phyloP scores from a whole-genome alignment of 30 jellyfish, hydroid and myxozoan species.

The Mastigias papua region DNA sequence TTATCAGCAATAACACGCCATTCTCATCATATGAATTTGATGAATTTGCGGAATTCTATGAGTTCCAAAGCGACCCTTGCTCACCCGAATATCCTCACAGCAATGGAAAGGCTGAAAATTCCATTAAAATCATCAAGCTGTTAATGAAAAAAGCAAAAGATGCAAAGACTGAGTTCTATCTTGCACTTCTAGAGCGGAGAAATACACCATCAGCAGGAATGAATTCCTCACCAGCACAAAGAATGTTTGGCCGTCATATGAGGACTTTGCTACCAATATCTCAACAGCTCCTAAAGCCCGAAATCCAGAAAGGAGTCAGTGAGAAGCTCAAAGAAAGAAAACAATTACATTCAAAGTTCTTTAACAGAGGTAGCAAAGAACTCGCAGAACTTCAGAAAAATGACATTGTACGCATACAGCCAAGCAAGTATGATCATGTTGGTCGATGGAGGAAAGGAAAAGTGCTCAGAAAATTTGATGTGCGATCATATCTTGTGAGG shows the following conservation, averaged over 20 bases:
- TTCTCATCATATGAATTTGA: conserved; percentile 33
- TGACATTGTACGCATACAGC: conserved; percentile 52
- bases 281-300: conserved; percentile 24
- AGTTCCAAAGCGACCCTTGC: conserved; percentile 30
- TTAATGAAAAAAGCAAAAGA: neutral
- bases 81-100: conserved; percentile 59
- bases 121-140: conserved; percentile 24
- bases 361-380: conserved; percentile 34
- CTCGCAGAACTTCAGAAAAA: conserved; percentile 29
- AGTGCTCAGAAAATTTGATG: conserved; percentile 19
- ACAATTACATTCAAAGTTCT: conserved; percentile 19
- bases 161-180: conserved; percentile 19
- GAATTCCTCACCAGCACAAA: conserved; percentile 41
- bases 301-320: conserved; percentile 15
- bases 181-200: conserved; percentile 40
- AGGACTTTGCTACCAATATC: conserved; percentile 36
- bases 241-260: conserved; percentile 52
- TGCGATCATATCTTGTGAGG: conserved; percentile 18
- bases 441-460: conserved; percentile 47
- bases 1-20: conserved; percentile 34
- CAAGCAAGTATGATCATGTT: conserved; percentile 3
- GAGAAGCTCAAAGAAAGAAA: conserved; percentile 11
- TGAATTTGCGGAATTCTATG: conserved; percentile 22
- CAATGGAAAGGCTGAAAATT: conserved; percentile 40
- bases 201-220: conserved; percentile 46